These are phyloP conservation scores for Agelastica alni DNA, from an alignment of 2,888 invertebrate species.

Conservation along the genomic window DNA sequence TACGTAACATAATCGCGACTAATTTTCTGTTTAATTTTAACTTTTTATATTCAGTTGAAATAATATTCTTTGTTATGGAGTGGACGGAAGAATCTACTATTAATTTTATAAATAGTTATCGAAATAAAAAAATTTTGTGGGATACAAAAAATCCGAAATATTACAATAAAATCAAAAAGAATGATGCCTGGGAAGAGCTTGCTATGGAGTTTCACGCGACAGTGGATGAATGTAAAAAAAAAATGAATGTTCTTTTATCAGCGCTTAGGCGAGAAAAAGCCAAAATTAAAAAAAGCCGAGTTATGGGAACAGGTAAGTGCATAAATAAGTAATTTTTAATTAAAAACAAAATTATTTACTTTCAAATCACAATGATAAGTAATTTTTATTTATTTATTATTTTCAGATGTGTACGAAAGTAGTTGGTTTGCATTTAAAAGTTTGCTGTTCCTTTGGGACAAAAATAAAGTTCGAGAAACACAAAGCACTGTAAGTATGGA, in stretches of 20 bases:
- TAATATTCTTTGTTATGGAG: background rate
- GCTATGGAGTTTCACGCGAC: background rate
- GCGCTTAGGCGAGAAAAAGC: constrained; percentile 8
- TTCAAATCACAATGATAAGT: too few relatives aligned
- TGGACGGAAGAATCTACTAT: background rate
- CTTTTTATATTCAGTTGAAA: background rate
- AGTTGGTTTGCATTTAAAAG: constrained; percentile 18
- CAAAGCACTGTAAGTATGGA: constrained; percentile 16
- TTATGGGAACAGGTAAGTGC: background rate
- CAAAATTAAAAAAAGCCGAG: background rate
- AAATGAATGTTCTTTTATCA: constrained; percentile 5
- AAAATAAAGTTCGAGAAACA: constrained; percentile 11
- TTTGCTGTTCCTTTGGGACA: constrained; percentile 15
- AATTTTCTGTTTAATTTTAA: background rate
- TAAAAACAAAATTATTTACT: too few relatives aligned
- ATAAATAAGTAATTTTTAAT: background rate
- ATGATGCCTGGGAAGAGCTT: constrained; percentile 8
- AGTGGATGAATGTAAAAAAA: constrained; percentile 6
- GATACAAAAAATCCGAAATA: background rate
- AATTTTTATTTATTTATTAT: too few relatives aligned
- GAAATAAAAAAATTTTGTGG: background rate
- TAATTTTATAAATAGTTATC: background rate
- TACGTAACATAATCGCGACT: background rate
- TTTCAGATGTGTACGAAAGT: constrained; percentile 19
- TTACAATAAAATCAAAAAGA: constrained; percentile 2